These are phyloP conservation scores for Strix aluco DNA, from an alignment of 2,113 vertebrate species.

Conservation along the genomic window DNA sequence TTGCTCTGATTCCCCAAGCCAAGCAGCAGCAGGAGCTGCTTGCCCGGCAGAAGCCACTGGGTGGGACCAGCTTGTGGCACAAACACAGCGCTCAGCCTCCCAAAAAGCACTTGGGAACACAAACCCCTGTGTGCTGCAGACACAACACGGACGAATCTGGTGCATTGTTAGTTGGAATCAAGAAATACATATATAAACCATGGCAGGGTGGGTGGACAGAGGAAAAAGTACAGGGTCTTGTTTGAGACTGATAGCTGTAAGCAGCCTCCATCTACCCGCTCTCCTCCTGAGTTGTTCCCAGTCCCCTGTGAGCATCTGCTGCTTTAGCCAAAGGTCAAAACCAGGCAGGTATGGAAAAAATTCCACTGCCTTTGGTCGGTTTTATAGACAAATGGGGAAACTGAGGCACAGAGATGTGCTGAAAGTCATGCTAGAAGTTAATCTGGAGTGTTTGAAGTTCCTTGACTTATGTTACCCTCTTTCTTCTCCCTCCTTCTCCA, in stretches of 20 bases:
- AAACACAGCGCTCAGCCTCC: neutral
- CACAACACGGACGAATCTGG: accelerated
- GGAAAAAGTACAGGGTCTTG: neutral
- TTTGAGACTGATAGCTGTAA: neutral
- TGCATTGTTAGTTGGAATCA: accelerated
- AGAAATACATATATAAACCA: neutral
- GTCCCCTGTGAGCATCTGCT: neutral
- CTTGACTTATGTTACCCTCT: neutral
- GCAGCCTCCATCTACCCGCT: neutral
- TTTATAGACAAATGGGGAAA: neutral
- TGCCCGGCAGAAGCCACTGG: neutral
- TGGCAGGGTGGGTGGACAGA: neutral
- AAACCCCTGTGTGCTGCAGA: neutral
- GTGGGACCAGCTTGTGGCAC: neutral
- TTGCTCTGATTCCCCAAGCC: neutral
- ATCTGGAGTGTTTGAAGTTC: neutral
- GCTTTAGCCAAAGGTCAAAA: neutral
- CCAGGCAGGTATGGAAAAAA: neutral
- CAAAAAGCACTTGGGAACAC: neutral
- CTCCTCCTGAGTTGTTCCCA: neutral
- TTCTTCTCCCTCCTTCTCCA: neutral
- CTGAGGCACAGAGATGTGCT: neutral
- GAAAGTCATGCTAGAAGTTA: neutral
- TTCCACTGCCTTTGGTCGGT: neutral
- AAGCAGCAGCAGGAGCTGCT: neutral